A percentile compares a stretch with the other conserved stretches of the same genome.
Evolutionary conservation across 2,113 vertebrate species (phyloP).

Genomic region (Porphyrio hochstetteri): DNA sequence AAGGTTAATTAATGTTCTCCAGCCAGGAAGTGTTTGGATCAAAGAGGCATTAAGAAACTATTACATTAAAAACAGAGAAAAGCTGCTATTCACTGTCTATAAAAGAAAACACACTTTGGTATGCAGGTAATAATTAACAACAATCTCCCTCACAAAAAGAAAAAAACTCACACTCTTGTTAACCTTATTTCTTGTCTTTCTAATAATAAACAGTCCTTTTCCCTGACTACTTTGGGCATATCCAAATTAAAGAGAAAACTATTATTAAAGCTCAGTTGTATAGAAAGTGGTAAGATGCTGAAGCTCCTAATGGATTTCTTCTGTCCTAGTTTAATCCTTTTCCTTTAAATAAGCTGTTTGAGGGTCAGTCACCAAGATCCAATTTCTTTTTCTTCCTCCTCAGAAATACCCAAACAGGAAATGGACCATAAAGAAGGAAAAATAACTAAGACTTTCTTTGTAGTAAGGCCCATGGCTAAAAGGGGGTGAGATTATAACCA

Average conservation of each 20-base stretch:
- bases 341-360: neutral
- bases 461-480: neutral
- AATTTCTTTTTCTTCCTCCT: neutral
- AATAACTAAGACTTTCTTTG: neutral
- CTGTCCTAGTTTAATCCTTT: neutral
- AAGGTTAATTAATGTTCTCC: neutral
- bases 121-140: neutral
- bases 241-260: neutral
- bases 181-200: neutral
- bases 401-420: constrained; percentile 9
- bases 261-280: neutral
- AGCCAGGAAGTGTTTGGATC: neutral
- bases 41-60: neutral
- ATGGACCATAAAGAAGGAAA: neutral
- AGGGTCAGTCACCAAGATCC: neutral
- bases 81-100: neutral
- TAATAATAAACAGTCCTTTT: neutral
- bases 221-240: neutral
- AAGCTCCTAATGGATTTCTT: neutral
- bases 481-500: neutral
- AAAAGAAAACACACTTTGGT: neutral
- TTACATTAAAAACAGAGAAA: neutral
- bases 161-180: neutral
- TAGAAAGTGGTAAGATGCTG: neutral
- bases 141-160: neutral